Base-by-base conservation (phyloP, 1,140 invertebrate species). In the Ips nitidus region DNA sequence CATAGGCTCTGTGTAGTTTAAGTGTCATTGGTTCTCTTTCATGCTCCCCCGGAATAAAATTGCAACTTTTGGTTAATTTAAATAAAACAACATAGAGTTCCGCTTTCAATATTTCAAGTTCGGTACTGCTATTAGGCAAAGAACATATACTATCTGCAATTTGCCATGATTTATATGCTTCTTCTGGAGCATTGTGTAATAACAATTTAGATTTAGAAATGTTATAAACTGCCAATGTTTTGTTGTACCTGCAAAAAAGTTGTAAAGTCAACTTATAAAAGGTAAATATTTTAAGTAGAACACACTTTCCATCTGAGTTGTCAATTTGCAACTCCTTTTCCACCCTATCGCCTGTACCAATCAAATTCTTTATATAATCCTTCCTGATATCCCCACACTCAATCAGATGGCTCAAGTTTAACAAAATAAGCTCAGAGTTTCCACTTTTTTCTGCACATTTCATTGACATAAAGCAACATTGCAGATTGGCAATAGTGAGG, bases 191-290 rank as follows among this genome's bases (percentile, higher is more conserved):
- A 1, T 38, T 42, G 53, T 66, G 47, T 38, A 71, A 63, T 66
- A 37, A 71, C 52, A 53, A 56, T 42, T 69, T 66, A 6, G 66
- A 47, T 69, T 74, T 74, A n/a, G 22, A 69, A 2, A 74, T 47
- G 41, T 66, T 56, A 45, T 71, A 74, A 50, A 59, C 52, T 8
- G 66, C 63, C 1, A 71, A 4, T 7, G 55, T 41, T 61, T 57
- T 70, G 52, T 47, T 41, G 38, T 52, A 45, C 7, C 53, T 64
- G 37, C n/a, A 64, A 64, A 40, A 2, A 40, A 7, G 41, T 55
- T 38, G 5, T 22, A 22, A 59, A n/a, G 2, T 1, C n/a, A 62
- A 39, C 37, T 50, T 50, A 47, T 22, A 3, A 37, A 50, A 62
- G 4, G 7, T 40, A 59, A 39, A 1, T 4, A 5, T 8, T 41